A percentile compares a stretch with the other conserved stretches of the same genome.
Evolutionary conservation across 2,888 invertebrate genomes (phyloP).

Genomic region (Caenorhabditis parvicauda): DNA sequence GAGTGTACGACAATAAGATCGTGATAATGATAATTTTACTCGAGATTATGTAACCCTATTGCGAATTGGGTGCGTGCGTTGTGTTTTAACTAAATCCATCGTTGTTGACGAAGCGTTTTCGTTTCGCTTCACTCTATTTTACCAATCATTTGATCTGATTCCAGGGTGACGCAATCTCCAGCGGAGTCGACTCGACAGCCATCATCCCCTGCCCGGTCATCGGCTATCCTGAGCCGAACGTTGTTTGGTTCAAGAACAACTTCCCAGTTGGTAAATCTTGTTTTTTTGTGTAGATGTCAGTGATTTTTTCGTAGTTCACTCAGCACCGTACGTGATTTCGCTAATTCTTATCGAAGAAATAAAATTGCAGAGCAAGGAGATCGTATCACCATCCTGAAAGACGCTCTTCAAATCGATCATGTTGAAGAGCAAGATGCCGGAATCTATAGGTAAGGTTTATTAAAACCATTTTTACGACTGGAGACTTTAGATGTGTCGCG

Average conservation of each 20-base stretch:
- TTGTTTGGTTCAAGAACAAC: constrained; percentile 49
- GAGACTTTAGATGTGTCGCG: constrained; percentile 38
- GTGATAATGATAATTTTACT: neutral
- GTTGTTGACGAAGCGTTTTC: neutral
- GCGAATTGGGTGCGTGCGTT: no score
- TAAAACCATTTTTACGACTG: neutral
- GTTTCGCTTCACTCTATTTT: no score
- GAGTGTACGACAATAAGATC: no score
- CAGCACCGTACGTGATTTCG: neutral
- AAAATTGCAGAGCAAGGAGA: constrained; percentile 17
- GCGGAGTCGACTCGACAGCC: constrained; percentile 19
- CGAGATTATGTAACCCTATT: no score
- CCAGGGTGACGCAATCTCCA: constrained; percentile 10
- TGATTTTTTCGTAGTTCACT: neutral
- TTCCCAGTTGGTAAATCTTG: constrained; percentile 31
- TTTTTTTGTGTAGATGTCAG: no score
- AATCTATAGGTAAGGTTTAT: constrained; percentile 24
- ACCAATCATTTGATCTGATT: neutral
- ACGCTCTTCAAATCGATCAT: constrained; percentile 17
- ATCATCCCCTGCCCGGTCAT: constrained; percentile 42
- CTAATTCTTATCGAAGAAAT: neutral
- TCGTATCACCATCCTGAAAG: constrained; percentile 10
- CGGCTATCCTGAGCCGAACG: constrained; percentile 45
- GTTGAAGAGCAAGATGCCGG: constrained; percentile 36
- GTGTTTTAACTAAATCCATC: neutral